These are phyloP conservation scores for Gallinago nigripennis DNA, from an alignment of 2,797 vertebrate species.

Conservation along the genomic window DNA sequence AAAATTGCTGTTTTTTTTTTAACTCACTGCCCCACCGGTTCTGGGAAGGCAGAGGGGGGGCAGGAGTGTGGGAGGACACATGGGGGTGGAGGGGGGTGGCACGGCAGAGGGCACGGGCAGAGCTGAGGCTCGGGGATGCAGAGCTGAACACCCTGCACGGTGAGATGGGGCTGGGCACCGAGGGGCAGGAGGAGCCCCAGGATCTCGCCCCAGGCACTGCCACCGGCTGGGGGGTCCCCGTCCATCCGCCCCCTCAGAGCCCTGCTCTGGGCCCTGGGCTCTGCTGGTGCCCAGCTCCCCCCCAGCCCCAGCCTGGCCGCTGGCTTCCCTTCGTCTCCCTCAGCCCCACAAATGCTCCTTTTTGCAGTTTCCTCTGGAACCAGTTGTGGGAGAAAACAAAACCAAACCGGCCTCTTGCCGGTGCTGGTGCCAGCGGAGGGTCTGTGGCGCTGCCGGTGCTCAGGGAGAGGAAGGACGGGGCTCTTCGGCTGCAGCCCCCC, in stretches of 20 bases:
- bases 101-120: fast-evolving
- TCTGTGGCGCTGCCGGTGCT: fast-evolving
- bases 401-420: not conserved
- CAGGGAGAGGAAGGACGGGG: fast-evolving
- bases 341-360: not conserved
- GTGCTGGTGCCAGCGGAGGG: not conserved
- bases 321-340: not conserved
- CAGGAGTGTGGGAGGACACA: fast-evolving
- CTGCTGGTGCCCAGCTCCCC: not conserved
- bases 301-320: not conserved
- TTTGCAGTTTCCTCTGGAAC: not conserved
- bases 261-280: not conserved
- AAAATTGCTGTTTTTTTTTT: not conserved
- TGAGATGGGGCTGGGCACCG: fast-evolving
- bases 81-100: not conserved
- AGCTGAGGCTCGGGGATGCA: fast-evolving
- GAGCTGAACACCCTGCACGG: fast-evolving
- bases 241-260: not conserved
- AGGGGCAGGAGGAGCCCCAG: not conserved
- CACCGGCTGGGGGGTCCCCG: fast-evolving
- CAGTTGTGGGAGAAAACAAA: not conserved
- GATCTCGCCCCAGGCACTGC: not conserved
- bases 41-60: not conserved
- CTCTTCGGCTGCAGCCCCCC: not conserved
- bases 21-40: not conserved